phyloP scores from a whole-genome alignment of 1,140 invertebrate genomes.

The Calephelis virginiensis region DNA sequence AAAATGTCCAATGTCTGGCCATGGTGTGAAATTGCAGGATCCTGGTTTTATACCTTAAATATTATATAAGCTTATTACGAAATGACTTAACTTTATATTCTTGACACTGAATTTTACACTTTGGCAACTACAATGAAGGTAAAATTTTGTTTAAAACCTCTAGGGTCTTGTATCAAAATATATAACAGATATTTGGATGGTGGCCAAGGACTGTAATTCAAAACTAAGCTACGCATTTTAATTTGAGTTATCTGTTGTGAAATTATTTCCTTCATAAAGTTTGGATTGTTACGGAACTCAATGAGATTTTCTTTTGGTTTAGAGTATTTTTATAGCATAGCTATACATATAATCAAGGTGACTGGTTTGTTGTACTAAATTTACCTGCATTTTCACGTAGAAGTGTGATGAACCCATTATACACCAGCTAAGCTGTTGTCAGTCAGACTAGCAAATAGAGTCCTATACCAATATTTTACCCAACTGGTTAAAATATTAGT shows the following conservation, averaged over 20 bases:
- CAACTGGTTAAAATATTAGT: no score
- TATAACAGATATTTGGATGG: not conserved
- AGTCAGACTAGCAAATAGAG: no score
- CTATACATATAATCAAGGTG: no score
- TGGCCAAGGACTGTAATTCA: slow-evolving; percentile 18
- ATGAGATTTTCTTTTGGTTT: no score
- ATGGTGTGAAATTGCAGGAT: no score
- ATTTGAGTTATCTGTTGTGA: slow-evolving; percentile 18
- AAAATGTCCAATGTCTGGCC: no score
- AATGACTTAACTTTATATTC: not conserved
- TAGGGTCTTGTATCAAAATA: not conserved
- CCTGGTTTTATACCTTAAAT: not conserved
- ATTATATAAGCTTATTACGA: not conserved
- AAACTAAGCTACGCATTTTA: slow-evolving; percentile 24
- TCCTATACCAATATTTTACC: no score
- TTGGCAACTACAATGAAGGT: not conserved
- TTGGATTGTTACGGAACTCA: not conserved
- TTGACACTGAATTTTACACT: not conserved
- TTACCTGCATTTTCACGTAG: no score
- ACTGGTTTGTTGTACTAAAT: no score
- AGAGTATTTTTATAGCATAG: no score
- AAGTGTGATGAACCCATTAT: no score
- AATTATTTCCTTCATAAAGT: slow-evolving; percentile 18
- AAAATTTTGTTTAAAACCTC: not conserved
- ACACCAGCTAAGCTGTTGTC: no score